Evolutionary conservation across 2,113 vertebrate species (phyloP), one percentile per base, ranked within the genome.

Genomic region (Varanus komodoensis): DNA sequence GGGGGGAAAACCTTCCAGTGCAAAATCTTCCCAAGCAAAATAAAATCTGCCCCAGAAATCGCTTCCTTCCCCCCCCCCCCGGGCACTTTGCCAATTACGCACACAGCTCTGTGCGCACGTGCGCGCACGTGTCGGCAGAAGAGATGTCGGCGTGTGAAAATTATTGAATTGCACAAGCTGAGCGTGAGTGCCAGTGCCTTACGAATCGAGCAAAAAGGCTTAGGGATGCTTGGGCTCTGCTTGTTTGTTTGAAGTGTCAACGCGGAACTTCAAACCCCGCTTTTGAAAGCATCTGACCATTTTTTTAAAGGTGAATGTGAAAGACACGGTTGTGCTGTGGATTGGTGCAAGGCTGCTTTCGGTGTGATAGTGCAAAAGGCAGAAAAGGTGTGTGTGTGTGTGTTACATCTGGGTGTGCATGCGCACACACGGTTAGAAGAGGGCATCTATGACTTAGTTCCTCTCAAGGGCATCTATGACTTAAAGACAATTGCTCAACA

Each of bases 401-500:
- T 29, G 29, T 21, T 50, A 71, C 1, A 50, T 7, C 29, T 17
- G 27, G 15, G 7, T n/a, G 64, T 12, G 71, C 21, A 2, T 34
- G 34, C 19, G 34, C 32, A 17, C 38, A n/a, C 44, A 68, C 0
- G 2, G 29, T 48, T 77, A 12, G 15, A n/a, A 67, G 67, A 34
- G 67, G 82, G n/a, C n/a, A n/a, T n/a, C n/a, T n/a, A n/a, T n/a
- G 38, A 1, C 3, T 44, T 44, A 44, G 38, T 44, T 84, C 88
- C 73, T 84, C 82, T 77, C 89, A 89, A 89, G 89, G 89, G 61
- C 89, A 89, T 54, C 68, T 54, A 8, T 9, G 48, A 52, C 64
- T 85, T 85, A 54, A 89, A 32, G 48, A 50, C 82, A 89, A 84
- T 84, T 78, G 82, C 57, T 52, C 27, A 6, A 64, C 73, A 11